Evolutionary conservation across 2,113 vertebrate genomes (phyloP).

Genomic region (Bujurquina vittata): DNA sequence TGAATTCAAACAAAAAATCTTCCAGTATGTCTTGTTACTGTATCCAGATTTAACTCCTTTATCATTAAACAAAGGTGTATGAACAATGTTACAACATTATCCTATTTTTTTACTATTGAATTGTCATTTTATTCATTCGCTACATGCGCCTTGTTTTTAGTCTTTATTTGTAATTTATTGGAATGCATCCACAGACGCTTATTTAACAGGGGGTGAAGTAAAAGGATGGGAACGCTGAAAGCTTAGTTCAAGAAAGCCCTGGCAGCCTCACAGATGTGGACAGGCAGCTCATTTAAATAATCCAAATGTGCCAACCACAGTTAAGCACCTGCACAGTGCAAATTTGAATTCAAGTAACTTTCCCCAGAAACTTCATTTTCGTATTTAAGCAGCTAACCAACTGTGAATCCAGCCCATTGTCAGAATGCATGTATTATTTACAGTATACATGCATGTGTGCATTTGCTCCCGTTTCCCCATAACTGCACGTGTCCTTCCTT

Average conservation of each 20-base stretch:
- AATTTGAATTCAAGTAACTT: slow-evolving; percentile 6
- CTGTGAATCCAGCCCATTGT: background rate
- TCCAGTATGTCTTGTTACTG: background rate
- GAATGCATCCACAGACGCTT: background rate
- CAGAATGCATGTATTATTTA: background rate
- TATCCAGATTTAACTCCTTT: background rate
- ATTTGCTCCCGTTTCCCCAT: background rate
- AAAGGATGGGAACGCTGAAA: background rate
- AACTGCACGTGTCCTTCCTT: background rate
- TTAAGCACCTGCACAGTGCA: slow-evolving; percentile 13
- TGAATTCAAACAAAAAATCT: background rate
- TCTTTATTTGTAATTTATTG: background rate
- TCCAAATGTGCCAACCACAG: background rate
- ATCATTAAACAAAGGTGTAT: background rate
- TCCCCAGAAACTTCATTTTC: background rate
- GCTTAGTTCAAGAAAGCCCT: background rate
- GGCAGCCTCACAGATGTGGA: slow-evolving; percentile 11
- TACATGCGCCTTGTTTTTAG: background rate
- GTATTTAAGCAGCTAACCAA: background rate
- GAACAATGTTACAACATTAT: background rate
- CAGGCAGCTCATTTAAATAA: slow-evolving; percentile 10
- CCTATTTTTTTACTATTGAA: background rate
- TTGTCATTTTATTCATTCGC: background rate
- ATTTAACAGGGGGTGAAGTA: background rate
- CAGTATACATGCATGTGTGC: background rate